Evolutionary conservation across 1,140 invertebrate species (phyloP).

Genomic region (Drosophila neocordata): DNA sequence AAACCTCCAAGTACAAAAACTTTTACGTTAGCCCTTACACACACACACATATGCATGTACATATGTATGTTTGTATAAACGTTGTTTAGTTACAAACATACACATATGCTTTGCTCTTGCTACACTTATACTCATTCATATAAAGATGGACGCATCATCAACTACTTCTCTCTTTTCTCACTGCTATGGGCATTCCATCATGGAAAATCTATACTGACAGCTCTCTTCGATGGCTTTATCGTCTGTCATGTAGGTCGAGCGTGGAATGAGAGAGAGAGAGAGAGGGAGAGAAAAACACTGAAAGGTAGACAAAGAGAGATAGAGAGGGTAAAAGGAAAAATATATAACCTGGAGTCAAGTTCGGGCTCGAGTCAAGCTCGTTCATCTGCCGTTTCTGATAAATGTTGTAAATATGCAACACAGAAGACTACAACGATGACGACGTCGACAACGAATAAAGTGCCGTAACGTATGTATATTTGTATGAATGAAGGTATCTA

Average conservation of each 20-base stretch:
- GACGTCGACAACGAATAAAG: slow-evolving; percentile 1
- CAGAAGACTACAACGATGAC: background rate
- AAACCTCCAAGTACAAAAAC: background rate
- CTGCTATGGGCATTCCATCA: slow-evolving; percentile 65
- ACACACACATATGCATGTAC: background rate
- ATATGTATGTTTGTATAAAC: background rate
- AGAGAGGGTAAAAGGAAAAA: slow-evolving; percentile 7
- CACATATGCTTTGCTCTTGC: background rate
- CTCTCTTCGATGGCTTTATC: slow-evolving; percentile 59
- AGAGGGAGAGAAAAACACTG: slow-evolving; percentile 5
- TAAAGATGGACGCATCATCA: slow-evolving; percentile 46
- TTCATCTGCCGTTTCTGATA: slow-evolving; percentile 26
- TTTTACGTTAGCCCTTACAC: background rate
- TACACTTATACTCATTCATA: slow-evolving; percentile 1
- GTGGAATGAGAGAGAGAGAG: background rate
- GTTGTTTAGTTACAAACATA: background rate
- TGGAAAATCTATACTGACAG: slow-evolving; percentile 73
- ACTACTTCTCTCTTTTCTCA: slow-evolving; percentile 19
- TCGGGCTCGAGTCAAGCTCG: slow-evolving; percentile 24
- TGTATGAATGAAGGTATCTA: background rate
- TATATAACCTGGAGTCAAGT: slow-evolving; percentile 34
- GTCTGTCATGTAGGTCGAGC: slow-evolving; percentile 26
- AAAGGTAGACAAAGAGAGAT: slow-evolving; percentile 9
- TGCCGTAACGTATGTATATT: background rate
- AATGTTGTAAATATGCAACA: slow-evolving; percentile 52